A percentile compares a stretch with the other conserved stretches of the same genome.
These are phyloP conservation scores for Ancistrus triradiatus DNA, from an alignment of 2,113 vertebrate species.

Conservation along the genomic window DNA sequence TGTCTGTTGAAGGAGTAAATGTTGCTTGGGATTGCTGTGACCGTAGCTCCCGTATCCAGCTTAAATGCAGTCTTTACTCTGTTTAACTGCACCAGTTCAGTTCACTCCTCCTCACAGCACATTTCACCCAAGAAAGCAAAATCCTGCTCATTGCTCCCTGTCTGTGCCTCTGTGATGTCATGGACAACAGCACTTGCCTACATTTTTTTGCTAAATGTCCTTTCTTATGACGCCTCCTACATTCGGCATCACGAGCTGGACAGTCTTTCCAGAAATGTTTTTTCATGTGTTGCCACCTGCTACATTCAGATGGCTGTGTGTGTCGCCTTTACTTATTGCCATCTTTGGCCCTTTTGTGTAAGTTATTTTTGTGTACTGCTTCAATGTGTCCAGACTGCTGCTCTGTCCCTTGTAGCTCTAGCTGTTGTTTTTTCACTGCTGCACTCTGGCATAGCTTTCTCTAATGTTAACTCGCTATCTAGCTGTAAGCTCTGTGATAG, in stretches of 20 bases:
- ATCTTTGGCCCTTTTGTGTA: no score
- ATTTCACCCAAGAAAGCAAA: no score
- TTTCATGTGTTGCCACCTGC: not conserved
- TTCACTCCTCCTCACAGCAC: not conserved
- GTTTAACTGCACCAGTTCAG: not conserved
- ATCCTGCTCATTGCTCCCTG: no score
- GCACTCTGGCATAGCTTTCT: constrained; percentile 20
- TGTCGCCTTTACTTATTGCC: no score
- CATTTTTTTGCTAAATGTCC: not conserved
- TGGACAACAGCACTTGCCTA: not conserved
- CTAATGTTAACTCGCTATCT: constrained; percentile 16
- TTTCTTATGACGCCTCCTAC: not conserved
- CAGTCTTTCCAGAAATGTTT: not conserved
- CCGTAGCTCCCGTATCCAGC: no score
- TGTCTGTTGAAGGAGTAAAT: no score
- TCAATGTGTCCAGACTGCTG: no score
- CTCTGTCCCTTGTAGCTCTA: constrained; percentile 1
- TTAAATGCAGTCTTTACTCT: no score
- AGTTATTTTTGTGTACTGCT: not conserved
- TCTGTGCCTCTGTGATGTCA: no score
- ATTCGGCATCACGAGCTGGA: not conserved
- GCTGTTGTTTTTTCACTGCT: constrained; percentile 29
- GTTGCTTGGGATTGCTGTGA: no score
- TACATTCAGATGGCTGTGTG: no score
- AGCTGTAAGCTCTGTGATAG: not conserved